Base-by-base conservation (phyloP, 2,797 vertebrate genomes). In the Trachurus trachurus region DNA sequence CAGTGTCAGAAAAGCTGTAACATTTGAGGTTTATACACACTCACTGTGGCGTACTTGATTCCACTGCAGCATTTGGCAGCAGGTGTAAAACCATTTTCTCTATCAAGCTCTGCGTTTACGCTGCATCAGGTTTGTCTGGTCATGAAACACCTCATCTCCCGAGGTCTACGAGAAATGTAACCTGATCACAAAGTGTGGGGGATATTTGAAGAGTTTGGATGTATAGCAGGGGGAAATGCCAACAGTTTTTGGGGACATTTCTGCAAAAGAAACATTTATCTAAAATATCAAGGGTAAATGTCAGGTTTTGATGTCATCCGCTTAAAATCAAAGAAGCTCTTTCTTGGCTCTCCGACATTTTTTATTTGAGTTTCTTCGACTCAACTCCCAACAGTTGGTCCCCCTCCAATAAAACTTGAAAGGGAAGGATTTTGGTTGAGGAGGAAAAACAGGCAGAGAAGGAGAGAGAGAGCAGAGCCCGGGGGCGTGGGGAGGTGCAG, bases 391-490 rank as follows among this genome's bases (percentile, higher is more conserved):
- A 40, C 58, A 62, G 78, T 53, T 71, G 39, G 70, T 66, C 73
- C 64, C 64, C 26, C 42, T 78, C 78, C 64, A 76, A 44, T 56
- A n/a, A 75, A 70, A 71, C 63, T 56, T 61, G 50, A 83, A 84
- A 77, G 52, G 71, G 52, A 63, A 50, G 17, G n/a, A 39, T 80
- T 66, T 68, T 87, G 74, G 61, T 10, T 17, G 66, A 40, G 53
- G 61, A 81, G 80, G 59, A 15, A 63, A 76, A 83, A 56, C 40
- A 60, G 69, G 22, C 22, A 57, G 49, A 65, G 59, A 26, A 58
- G 60, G 45, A 78, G 34, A 63, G 59, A 63, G 59, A 75, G 57
- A 39, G 60, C 26, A 26, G 29, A 47, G 62, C 59, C 61, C 15
- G 26, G 15, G 22, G 59, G 34, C 1, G 31, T 37, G 34, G 34